Conservation (phyloP, 2,797 vertebrate genomes). For the Bovichtus diacanthus region DNA sequence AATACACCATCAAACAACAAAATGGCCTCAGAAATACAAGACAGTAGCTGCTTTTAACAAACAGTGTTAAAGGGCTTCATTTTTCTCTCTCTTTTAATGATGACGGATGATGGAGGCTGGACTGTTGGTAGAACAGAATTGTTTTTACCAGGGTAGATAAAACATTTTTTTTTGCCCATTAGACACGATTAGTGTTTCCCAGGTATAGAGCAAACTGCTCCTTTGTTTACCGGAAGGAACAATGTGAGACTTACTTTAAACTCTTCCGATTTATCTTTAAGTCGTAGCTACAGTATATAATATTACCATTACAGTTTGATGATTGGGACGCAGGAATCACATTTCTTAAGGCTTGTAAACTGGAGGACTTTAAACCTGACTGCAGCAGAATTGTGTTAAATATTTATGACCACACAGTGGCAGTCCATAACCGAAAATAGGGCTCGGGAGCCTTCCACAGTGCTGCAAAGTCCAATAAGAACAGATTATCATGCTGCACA, state of each 20-base stretch:
- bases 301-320: conserved; percentile 14
- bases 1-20: conserved; percentile 28
- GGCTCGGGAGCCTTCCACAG: conserved; percentile 8
- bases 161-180: conserved; percentile 7
- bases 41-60: conserved; percentile 19
- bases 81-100: conserved; percentile 27
- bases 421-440: conserved; percentile 68
- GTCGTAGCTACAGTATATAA: not conserved
- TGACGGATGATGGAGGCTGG: conserved; percentile 53
- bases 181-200: conserved; percentile 22
- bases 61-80: not conserved
- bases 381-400: conserved; percentile 62
- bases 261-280: not conserved
- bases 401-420: conserved; percentile 77
- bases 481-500: conserved; percentile 70
- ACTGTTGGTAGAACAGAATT: conserved; percentile 14
- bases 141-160: conserved; percentile 29
- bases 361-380: conserved; percentile 14
- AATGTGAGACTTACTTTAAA: conserved; percentile 5
- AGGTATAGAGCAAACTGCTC: not conserved
- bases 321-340: conserved; percentile 6
- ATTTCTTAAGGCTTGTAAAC: not conserved
- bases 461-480: conserved; percentile 62
- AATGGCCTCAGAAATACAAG: not conserved
- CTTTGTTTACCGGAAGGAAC: conserved; percentile 27